A percentile compares a stretch with the other conserved stretches of the same genome.
Conservation (phyloP, 2,113 vertebrate species). For the Antigone vipio region DNA sequence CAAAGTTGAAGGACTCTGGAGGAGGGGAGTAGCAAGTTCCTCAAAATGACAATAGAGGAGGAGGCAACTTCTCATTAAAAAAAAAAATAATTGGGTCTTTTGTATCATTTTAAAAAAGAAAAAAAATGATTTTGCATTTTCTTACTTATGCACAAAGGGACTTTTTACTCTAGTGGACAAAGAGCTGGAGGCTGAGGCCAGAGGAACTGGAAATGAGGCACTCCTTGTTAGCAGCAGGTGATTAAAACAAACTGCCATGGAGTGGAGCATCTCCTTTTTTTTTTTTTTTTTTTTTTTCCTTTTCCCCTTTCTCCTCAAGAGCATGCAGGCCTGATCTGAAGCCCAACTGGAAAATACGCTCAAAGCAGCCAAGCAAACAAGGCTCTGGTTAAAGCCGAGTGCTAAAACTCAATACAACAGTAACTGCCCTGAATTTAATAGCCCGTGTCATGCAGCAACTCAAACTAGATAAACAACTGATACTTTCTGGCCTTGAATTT, state of each 20-base stretch:
- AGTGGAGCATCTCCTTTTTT: not conserved
- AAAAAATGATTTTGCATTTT: not conserved
- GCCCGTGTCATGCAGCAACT: not conserved
- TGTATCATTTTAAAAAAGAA: not conserved
- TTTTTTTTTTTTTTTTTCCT: not conserved
- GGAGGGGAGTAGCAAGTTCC: not conserved
- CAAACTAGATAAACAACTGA: not conserved
- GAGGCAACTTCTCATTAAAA: not conserved
- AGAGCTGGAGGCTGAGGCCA: not conserved
- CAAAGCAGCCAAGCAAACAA: not conserved
- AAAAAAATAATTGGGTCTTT: not conserved
- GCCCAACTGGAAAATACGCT: not conserved
- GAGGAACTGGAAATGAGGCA: not conserved
- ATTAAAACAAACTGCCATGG: not conserved
- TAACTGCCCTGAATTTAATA: not conserved
- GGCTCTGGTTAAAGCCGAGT: not conserved
- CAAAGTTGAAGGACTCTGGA: not conserved
- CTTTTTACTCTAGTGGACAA: not conserved
- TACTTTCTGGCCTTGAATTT: not conserved
- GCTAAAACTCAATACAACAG: not conserved
- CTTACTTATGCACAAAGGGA: not conserved
- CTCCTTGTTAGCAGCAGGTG: not conserved
- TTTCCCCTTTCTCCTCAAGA: not conserved
- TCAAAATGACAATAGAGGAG: not conserved
- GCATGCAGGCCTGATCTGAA: not conserved